phyloP scores from a whole-genome alignment of 2,797 vertebrate species.

The Leptoclinus maculatus region DNA sequence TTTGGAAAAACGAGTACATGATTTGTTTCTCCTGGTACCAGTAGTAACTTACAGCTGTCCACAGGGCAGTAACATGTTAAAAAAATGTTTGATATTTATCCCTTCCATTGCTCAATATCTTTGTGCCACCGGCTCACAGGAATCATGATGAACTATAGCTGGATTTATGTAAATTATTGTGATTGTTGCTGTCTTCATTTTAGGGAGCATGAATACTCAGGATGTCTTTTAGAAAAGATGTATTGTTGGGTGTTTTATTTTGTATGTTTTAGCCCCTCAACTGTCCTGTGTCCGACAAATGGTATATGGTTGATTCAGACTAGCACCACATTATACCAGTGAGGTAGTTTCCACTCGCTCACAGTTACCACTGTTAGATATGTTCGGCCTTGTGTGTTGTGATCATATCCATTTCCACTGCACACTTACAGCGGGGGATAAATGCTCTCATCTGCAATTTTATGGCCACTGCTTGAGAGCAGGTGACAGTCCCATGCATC shows the following conservation, averaged over 20 bases:
- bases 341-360: background rate
- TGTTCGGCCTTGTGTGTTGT: background rate
- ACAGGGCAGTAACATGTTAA: background rate
- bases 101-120: background rate
- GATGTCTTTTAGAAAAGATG: background rate
- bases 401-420: background rate
- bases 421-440: background rate
- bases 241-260: background rate
- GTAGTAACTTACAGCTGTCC: background rate
- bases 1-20: background rate
- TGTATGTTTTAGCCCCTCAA: conserved; percentile 3
- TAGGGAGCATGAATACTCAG: background rate
- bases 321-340: background rate
- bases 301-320: background rate
- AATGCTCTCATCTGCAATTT: background rate
- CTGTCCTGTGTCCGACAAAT: background rate
- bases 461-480: background rate
- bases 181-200: conserved; percentile 9
- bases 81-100: background rate
- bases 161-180: background rate
- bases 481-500: background rate
- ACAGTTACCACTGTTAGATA: background rate
- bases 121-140: background rate
- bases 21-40: background rate
- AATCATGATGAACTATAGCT: background rate